Conservation (phyloP, 2,797 vertebrate genomes). For the Nyctibius grandis region DNA sequence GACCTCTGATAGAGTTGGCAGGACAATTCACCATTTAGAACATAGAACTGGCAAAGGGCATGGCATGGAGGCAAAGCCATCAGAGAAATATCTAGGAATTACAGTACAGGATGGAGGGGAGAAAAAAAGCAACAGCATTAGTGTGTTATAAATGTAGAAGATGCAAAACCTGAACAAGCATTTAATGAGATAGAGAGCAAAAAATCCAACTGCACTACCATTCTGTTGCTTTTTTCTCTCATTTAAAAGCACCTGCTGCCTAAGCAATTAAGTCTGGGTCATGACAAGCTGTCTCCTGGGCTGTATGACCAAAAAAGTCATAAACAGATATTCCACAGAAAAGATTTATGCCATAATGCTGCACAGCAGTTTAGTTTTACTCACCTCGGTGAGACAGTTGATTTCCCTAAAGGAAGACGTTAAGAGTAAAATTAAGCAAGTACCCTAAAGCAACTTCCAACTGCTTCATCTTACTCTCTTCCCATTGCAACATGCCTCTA, state of each 20-base stretch:
- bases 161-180: background rate
- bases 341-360: background rate
- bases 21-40: conserved; percentile 88
- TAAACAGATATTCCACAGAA: background rate
- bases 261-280: background rate
- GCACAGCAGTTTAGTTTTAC: conserved; percentile 9
- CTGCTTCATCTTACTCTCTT: background rate
- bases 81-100: conserved; percentile 81
- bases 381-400: background rate
- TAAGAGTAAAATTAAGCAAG: background rate
- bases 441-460: background rate
- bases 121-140: background rate
- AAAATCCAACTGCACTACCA: background rate
- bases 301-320: background rate
- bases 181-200: background rate
- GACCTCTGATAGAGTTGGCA: conserved; percentile 97
- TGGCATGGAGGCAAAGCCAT: conserved; percentile 97
- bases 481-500: background rate
- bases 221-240: background rate
- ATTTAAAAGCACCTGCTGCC: background rate
- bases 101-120: background rate
- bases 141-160: background rate
- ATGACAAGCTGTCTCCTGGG: background rate
- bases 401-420: background rate
- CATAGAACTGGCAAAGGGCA: conserved; percentile 94